Base-by-base conservation (phyloP, 2,113 vertebrate species). In the Gambusia holbrooki region DNA sequence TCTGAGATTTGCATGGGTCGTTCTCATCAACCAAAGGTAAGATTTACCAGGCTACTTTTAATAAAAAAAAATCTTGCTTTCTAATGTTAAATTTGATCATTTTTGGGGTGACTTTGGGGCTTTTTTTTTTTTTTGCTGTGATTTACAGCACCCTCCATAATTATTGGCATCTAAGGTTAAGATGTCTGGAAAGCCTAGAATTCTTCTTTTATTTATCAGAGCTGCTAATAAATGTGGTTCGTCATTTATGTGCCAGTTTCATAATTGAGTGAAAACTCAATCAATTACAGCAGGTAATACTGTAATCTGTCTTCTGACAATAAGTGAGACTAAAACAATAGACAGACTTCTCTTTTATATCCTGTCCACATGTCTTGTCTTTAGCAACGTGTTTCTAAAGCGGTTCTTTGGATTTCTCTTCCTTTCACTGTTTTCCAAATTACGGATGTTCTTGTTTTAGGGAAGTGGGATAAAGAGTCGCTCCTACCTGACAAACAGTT, bases 1-100 rank as follows among this genome's bases (percentile, higher is more conserved):
- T 79, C 83, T 89, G 88, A 84, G 74, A 75, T 73, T 93, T 93
- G 84, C 84, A 91, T 93, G 90, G 90, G 90, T 83, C 77, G 89
- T 87, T 88, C 73, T 85, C 73, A 71, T 88, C 89, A 85, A 62
- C 74, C 74, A 64, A 89, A 92, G 90, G 93, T 93, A 81, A 89
- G 90, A 27, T 42, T 10, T 3, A 42, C 11, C 14, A 42, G 11
- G 40, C 14, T 35, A 35, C 33, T 35, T 35, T 35, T 35, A 35
- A 35, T 9, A 35, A 35, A 35, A 35, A 35, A 35, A 35, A 35
- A 10, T 35, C 9, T 35, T 35, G 35, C 35, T 10, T 10, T 35
- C 35, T 35, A 10, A 35, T 35, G 9, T 35, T 10, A 35, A 35
- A 35, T 35, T 35, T 10, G 35, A 35, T 35, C 10, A 10, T 35